A percentile compares a stretch with the other conserved stretches of the same genome.
Evolutionary conservation across 2,113 vertebrate genomes (phyloP).

Genomic region (Octodon degus): DNA sequence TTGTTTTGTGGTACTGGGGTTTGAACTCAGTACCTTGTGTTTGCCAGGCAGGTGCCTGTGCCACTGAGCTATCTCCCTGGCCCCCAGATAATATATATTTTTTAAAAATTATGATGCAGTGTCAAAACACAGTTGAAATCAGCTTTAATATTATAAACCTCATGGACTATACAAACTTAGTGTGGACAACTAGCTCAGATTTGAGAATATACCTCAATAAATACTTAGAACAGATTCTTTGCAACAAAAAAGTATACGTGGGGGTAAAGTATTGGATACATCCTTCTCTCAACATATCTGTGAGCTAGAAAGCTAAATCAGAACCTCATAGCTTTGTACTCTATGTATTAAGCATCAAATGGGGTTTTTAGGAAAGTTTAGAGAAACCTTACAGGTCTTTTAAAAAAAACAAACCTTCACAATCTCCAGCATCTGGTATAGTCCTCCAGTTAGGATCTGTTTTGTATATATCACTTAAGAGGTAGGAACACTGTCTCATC

Average conservation of each 20-base stretch:
- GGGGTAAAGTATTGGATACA: background rate
- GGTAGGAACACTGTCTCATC: background rate
- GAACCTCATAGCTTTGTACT: background rate
- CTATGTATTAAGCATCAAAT: background rate
- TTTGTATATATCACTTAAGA: background rate
- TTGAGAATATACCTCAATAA: background rate
- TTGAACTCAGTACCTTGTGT: no score
- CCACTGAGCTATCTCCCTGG: no score
- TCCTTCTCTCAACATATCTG: background rate
- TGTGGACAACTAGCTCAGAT: background rate
- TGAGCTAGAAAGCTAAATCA: constrained; percentile 15
- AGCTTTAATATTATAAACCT: background rate
- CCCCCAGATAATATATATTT: no score
- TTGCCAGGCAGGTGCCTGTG: no score
- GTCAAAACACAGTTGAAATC: constrained; percentile 60
- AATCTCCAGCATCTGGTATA: background rate
- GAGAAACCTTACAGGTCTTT: background rate
- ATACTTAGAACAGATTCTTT: constrained; percentile 39
- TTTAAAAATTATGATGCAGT: constrained; percentile 54
- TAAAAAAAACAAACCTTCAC: background rate
- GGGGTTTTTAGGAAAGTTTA: background rate
- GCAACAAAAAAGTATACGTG: background rate
- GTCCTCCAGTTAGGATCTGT: background rate
- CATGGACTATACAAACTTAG: background rate
- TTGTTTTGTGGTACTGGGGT: no score